Evolutionary conservation across 2,888 invertebrate species (phyloP).

Genomic region (Coelogynopora nodosa): DNA sequence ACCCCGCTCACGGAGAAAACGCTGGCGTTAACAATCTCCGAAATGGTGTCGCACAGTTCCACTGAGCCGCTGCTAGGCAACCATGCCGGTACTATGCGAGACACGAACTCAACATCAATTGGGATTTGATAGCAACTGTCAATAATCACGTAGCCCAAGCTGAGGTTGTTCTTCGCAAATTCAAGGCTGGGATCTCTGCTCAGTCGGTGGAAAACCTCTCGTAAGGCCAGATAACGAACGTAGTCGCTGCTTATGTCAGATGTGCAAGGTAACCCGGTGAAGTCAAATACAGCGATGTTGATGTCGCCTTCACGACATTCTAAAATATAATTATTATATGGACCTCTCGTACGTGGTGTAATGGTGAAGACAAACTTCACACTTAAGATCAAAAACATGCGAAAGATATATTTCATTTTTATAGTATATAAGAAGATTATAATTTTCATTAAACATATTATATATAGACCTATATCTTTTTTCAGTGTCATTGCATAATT

Average conservation of each 20-base stretch:
- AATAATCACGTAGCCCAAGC: neutral
- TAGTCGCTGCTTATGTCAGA: neutral
- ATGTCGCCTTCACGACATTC: neutral
- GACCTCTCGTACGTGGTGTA: neutral
- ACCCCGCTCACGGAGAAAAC: neutral
- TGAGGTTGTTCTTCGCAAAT: neutral
- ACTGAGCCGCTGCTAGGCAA: neutral
- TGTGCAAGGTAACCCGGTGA: neutral
- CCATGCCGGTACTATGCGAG: neutral
- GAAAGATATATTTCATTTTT: too few species aligned
- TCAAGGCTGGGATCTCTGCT: neutral
- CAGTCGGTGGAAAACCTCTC: neutral
- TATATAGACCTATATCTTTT: too few species aligned
- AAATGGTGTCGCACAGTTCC: neutral
- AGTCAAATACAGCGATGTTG: neutral
- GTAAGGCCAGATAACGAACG: neutral
- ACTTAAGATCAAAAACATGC: too few species aligned
- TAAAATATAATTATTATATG: neutral
- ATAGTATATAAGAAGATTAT: too few species aligned
- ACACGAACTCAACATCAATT: neutral
- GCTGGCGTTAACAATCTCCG: neutral
- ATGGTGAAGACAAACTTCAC: too few species aligned
- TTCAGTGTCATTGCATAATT: too few species aligned
- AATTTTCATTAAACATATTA: too few species aligned
- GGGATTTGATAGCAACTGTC: neutral